A percentile compares a stretch with the other conserved stretches of the same genome.
Evolutionary conservation across 2,888 invertebrate species (phyloP).

Genomic region (Caenorhabditis zanzibari): DNA sequence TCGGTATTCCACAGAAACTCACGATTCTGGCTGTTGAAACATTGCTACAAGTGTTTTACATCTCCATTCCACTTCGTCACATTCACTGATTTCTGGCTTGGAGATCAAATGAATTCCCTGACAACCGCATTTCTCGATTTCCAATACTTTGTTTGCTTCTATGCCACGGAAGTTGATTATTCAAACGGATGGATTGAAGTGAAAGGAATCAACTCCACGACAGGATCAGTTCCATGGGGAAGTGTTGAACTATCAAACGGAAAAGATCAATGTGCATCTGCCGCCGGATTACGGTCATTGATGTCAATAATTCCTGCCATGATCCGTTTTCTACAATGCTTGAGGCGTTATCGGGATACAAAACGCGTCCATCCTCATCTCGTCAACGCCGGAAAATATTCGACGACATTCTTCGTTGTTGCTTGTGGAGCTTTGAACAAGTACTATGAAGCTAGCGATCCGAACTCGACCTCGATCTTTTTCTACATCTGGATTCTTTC

Average conservation of each 20-base stretch:
- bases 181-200: conserved; percentile 60
- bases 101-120: conserved; percentile 89
- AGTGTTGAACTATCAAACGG: conserved; percentile 82
- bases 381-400: conserved; percentile 98
- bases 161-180: conserved; percentile 86
- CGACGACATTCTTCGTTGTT: conserved; percentile 96
- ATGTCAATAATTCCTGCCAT: conserved; percentile 96
- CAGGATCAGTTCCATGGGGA: conserved; percentile 82
- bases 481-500: conserved; percentile 89
- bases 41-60: conserved; percentile 83
- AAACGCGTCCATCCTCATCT: conserved; percentile 93
- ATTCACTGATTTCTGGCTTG: conserved; percentile 86
- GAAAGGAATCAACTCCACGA: conserved; percentile 75
- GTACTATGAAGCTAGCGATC: conserved; percentile 87
- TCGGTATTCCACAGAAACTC: conserved; percentile 87
- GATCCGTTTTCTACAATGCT: conserved; percentile 97
- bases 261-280: conserved; percentile 87
- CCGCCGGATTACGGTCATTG: conserved; percentile 89
- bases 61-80: conserved; percentile 86
- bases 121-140: conserved; percentile 93
- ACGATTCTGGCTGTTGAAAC: conserved; percentile 82
- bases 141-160: conserved; percentile 95
- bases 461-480: conserved; percentile 78
- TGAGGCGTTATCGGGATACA: conserved; percentile 95
- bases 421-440: conserved; percentile 86